Evolutionary conservation across 2,797 vertebrate species (phyloP), one percentile per base, ranked within the genome.

Genomic region (Caiman crocodilus): DNA sequence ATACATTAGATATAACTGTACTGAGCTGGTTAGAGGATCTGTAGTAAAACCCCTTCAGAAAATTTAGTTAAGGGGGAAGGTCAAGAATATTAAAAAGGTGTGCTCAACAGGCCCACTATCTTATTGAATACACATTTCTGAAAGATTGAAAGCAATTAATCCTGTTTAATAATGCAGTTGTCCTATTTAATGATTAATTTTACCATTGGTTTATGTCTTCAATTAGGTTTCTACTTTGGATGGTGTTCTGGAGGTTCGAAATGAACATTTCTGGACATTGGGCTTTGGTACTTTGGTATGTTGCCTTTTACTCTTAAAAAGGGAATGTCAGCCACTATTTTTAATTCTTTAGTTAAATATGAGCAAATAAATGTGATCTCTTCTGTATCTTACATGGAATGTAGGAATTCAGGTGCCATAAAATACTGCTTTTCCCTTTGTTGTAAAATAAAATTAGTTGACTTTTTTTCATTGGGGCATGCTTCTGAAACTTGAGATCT

Each of bases 181-280:
- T 82, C 65, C 25, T 76, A n/a, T 73, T 32, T 67, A 67, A n/a
- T 28, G 50, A 21, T 76, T 50, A 50, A 17, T 12, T 56, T 23
- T 28, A 56, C 60, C 7, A 15, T 30, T 13, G 85, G 80, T 91
- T 55, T 94, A 2, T 96, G 23, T 90, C 84, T 88, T 96, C 88
- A 82, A 94, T 92, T 96, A 99, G 99, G 99, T 99, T 84, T 99
- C 99, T 20, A 99, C 99, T 80, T 98, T 99, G 96, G 99, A 99
- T 94, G 99, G 99, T 1, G 99, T 99, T 67, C 97, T 99, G 92
- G 99, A 99, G 98, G 99, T 99, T 82, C 97, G 99, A 64, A 99
- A 99, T 79, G 99, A 99, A 87, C 99, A 99, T 96, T 99, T 99
- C 96, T 99, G 99, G 99, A 99, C 99, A 0, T 96, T 99, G 10